Evolutionary conservation across 2,888 invertebrate genomes (phyloP), one percentile per base, ranked within the genome.

Genomic region (Agrotis clavis): DNA sequence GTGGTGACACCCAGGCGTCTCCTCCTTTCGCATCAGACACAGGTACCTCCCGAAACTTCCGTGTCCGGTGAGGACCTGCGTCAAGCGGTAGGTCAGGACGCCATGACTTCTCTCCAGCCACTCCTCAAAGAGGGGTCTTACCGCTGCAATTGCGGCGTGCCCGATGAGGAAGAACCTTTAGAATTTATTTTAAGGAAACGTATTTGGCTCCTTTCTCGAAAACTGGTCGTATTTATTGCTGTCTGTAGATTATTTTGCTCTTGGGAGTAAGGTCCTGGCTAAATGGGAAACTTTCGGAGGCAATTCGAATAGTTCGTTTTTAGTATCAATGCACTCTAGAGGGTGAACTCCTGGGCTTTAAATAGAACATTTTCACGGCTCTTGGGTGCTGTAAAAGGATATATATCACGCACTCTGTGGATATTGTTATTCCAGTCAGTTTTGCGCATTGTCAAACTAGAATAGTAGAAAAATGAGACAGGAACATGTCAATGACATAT

Each of bases 241-340:
- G 14, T 45, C 13, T 45, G 18, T 67, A 71, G 35, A 77, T 84
- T 81, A 77, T 81, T 72, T 70, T 54, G 7, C 74, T 66, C 74
- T 14, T 6, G 74, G 53, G 74, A 71, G 18, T 53, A 50, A 48
- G 56, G 70, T 61, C 77, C 57, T 62, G 45, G 2, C 25, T 74
- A 80, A 74, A 68, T 72, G 53, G 66, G 50, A 60, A 82, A 67
- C 18, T 82, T 51, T 73, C 19, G 25, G 56, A 16, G 30, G 62
- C 48, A n/a, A 61, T 67, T 67, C 56, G n/a, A 67, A 78, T 59
- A 71, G 78, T 78, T 65, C 57, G 78, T 78, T 82, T 79, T 69
- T 71, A 67, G 54, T 81, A 2, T 48, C 56, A 77, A 61, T 81
- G 71, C 60, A 71, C 77, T 53, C 77, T 45, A 41, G 81, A 59